Base-by-base conservation (phyloP, 2,113 vertebrate species). In the Mustela lutreola region DNA sequence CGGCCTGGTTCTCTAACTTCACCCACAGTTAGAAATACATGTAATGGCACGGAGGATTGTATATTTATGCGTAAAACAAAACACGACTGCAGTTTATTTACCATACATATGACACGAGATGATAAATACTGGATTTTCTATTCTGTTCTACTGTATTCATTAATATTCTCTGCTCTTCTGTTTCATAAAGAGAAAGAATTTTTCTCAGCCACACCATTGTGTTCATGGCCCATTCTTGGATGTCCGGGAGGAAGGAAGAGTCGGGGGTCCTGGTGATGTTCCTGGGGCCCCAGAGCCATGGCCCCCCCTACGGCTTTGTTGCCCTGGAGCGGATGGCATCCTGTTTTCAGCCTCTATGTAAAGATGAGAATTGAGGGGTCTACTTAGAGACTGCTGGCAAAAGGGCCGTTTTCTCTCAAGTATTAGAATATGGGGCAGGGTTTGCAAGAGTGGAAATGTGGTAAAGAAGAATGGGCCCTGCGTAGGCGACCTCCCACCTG, bases 401-500 rank as follows among this genome's bases (percentile, higher is more conserved):
- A 85, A 18, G 10, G 14, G 22, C 12, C 5, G 5, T n/a, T 81
- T 42, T 70, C n/a, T 45, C 39, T 73, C 12, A 4, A 26, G 31
- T 22, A 31, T 15, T 31, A 67, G 45, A 39, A 5, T 16, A 36
- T 21, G 0, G 28, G 2, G 45, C 18, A 91, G 16, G 8, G 6
- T 3, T 58, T 16, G 15, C 26, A 24, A 60, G 14, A n/a, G 22
- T 28, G 31, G 26, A 22, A 39, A 11, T 8, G 31, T 6, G 8
- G 16, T 5, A 6, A 42, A 48, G 50, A 9, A 7, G 16, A 45
- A 31, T 0, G 1, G 5, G 5, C 9, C 18, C 15, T 6, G 1
- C 5, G 5, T 0, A 1, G 10, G n/a, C 1, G 14, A 2, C 7
- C n/a, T 50, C 28, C 26, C 48, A 4, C 4, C 1, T 1, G 11